Conservation (phyloP, 2,797 vertebrate species). For the Dromococcyx pavoninus region DNA sequence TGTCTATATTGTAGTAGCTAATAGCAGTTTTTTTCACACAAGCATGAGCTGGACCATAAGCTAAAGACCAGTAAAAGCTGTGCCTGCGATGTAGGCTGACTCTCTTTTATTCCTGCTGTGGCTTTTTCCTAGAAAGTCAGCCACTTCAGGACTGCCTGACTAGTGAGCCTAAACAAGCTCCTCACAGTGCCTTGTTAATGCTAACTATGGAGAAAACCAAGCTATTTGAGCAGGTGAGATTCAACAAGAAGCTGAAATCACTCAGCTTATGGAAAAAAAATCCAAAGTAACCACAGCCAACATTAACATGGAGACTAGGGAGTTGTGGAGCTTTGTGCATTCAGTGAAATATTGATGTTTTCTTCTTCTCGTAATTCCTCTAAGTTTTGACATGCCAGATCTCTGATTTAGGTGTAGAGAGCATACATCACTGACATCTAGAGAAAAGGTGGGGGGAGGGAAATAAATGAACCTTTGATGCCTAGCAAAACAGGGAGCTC, state of each 20-base stretch:
- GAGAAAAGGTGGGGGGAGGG: background rate
- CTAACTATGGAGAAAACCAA: background rate
- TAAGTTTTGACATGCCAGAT: background rate
- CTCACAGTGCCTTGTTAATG: background rate
- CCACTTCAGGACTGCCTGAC: background rate
- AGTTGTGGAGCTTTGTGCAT: background rate
- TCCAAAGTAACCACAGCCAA: background rate
- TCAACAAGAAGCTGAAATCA: background rate
- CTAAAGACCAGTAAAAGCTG: background rate
- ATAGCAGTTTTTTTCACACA: accelerated
- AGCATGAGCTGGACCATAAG: background rate
- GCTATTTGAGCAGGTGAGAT: background rate
- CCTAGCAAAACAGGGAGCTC: background rate
- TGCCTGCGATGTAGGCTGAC: background rate
- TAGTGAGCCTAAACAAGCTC: background rate
- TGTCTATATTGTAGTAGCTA: background rate
- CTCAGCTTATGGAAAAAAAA: background rate
- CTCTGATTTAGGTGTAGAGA: background rate
- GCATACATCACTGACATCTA: background rate
- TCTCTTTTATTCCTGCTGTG: background rate
- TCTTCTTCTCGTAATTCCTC: conserved; percentile 4
- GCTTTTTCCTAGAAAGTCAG: conserved; percentile 25
- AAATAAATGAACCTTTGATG: background rate
- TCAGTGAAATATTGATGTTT: background rate
- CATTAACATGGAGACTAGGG: background rate